phyloP scores from a whole-genome alignment of 2,797 vertebrate species.

The Aphelocoma californica region DNA sequence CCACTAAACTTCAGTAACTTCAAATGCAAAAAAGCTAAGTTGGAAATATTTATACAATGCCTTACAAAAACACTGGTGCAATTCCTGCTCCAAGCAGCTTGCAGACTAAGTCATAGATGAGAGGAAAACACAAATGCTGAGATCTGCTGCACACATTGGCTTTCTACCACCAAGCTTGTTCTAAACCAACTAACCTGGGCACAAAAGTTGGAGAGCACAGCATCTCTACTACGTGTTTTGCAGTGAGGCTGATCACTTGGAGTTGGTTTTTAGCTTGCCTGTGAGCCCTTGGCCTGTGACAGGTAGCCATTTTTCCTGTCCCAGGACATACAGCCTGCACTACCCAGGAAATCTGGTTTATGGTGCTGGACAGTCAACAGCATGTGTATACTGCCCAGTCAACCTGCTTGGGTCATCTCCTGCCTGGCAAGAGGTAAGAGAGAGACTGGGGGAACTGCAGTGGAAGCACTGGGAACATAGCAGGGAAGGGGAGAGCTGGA shows the following conservation, averaged over 20 bases:
- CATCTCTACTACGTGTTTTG: rapidly evolving
- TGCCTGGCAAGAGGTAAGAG: neutral
- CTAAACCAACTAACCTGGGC: neutral
- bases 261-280: neutral
- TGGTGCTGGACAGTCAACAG: neutral
- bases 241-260: neutral
- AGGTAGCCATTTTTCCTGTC: neutral
- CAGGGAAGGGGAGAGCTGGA: neutral
- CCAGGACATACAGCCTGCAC: neutral
- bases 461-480: neutral
- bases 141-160: neutral
- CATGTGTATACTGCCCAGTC: neutral
- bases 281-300: neutral
- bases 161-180: neutral
- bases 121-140: neutral
- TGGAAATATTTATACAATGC: neutral
- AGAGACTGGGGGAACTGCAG: neutral
- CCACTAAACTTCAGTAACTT: neutral
- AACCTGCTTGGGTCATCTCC: neutral
- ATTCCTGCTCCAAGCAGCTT: neutral
- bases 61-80: neutral
- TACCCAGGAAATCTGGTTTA: neutral
- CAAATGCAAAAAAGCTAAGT: neutral
- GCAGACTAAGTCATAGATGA: neutral
- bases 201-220: neutral